Evolutionary conservation across 2,888 invertebrate species (phyloP).

Genomic region (Conistra vaccinii): DNA sequence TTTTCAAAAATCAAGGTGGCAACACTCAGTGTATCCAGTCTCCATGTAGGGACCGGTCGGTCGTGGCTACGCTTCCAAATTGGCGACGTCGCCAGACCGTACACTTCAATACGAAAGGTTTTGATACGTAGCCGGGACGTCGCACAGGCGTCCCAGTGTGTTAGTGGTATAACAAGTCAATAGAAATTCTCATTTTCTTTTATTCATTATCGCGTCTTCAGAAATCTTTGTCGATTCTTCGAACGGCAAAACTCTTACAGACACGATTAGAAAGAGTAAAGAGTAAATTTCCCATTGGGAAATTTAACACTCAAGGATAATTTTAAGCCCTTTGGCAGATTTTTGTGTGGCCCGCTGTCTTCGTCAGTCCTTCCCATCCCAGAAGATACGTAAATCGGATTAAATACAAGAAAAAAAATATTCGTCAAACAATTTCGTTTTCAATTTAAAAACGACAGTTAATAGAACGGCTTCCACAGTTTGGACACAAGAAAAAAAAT

Average conservation of each 20-base stretch:
- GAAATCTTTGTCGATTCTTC: conserved; percentile 9
- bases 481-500: conserved; percentile 28
- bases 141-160: too few species aligned
- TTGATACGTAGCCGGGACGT: too few species aligned
- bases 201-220: background rate
- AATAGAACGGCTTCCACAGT: conserved; percentile 11
- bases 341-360: conserved; percentile 17
- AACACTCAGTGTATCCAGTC: too few species aligned
- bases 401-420: conserved; percentile 5
- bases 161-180: too few species aligned
- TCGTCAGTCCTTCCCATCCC: background rate
- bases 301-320: conserved; percentile 39
- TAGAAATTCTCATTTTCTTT: background rate
- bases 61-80: too few species aligned
- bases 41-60: too few species aligned
- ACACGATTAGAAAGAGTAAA: conserved; percentile 20
- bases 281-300: too few species aligned
- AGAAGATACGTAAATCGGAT: conserved; percentile 42
- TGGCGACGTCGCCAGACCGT: too few species aligned
- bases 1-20: too few species aligned
- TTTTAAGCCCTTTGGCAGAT: conserved; percentile 38
- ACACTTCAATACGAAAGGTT: too few species aligned
- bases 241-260: conserved; percentile 20
- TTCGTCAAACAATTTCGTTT: conserved; percentile 19
- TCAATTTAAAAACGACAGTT: conserved; percentile 44